Base-by-base conservation (phyloP, 2,888 invertebrate species). In the Nysson spinosus region DNA sequence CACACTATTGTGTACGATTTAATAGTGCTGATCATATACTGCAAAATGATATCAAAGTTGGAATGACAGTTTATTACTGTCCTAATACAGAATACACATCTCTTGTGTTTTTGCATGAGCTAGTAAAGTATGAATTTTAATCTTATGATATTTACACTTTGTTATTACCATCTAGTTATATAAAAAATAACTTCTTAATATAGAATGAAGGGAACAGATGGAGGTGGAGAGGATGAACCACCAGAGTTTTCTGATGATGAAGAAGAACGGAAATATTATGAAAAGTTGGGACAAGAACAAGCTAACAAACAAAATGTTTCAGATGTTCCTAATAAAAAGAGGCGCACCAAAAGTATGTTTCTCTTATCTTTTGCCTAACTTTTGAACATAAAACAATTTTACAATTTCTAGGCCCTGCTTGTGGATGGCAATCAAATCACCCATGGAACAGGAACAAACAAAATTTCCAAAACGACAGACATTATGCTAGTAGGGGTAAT, bases 201-300 rank as follows among this genome's bases (percentile, higher is more conserved):
- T 85, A 95, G 94, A 85, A 86, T 92, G 54, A 94, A 93, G 87
- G 97, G 96, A 3, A 93, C 93, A 0, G 97, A 98, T 89, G 96
- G 96, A 0, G 94, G 95, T 0, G 96, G 96, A 94, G 90, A 93
- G 73, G 90, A 95, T 83, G 97, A 97, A 85, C 91, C 93, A 9
- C 96, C 96, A 0, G 96, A 96, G 22, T 96, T 91, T 87, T 97
- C 97, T 0, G 97, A 97, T 84, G 97, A 97, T 83, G 97, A 97
- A 79, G 91, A 93, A 61, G 97, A 97, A 81, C 89, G 91, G 58
- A 73, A 75, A n/a, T 85, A 85, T 64, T 82, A 81, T 40, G 78
- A 74, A 39, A 68, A 62, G 34, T 43, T 80, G 4, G 78, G 77
- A 39, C 66, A 77, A 14, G 75, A 80, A 40, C 67, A 78, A 46